phyloP scores from a whole-genome alignment of 2,113 vertebrate genomes.

The Spermophilus dauricus region DNA sequence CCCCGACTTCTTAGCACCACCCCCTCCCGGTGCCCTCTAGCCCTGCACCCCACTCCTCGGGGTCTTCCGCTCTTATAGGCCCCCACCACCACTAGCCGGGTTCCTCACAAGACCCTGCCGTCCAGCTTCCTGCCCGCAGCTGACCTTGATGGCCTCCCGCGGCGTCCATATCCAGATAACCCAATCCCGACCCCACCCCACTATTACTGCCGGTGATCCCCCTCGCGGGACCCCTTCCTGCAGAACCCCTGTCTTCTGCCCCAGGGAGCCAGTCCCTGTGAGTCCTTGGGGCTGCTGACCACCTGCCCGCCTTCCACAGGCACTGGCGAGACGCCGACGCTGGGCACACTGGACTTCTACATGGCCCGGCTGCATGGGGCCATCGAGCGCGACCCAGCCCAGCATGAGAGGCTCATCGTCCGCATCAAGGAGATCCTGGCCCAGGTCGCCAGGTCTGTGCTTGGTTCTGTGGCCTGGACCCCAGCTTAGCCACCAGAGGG shows the following conservation, averaged over 20 bases:
- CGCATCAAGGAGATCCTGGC: slow-evolving; percentile 96
- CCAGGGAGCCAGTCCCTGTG: too few species aligned
- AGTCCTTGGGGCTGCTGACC: not conserved
- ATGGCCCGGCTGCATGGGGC: slow-evolving; percentile 95
- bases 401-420: slow-evolving; percentile 93
- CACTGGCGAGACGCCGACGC: slow-evolving; percentile 95
- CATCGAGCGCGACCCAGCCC: slow-evolving; percentile 95
- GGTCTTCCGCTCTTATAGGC: too few species aligned
- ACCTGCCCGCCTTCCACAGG: slow-evolving; percentile 84
- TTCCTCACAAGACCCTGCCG: not conserved
- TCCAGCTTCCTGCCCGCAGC: not conserved
- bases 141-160: not conserved
- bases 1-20: too few species aligned
- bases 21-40: rapidly evolving
- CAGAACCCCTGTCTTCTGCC: not conserved
- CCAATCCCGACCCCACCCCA: not conserved
- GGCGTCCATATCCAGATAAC: too few species aligned
- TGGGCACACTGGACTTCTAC: slow-evolving; percentile 96
- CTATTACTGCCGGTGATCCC: not conserved
- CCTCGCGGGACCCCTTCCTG: not conserved
- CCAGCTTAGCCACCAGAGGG: not conserved
- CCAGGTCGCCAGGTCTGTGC: slow-evolving; percentile 94
- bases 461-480: not conserved
- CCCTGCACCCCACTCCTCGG: rapidly evolving
- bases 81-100: too few species aligned